A percentile compares a stretch with the other conserved stretches of the same genome.
Conservation (phyloP, 2,797 vertebrate species). For the Macrochelys suwanniensis region DNA sequence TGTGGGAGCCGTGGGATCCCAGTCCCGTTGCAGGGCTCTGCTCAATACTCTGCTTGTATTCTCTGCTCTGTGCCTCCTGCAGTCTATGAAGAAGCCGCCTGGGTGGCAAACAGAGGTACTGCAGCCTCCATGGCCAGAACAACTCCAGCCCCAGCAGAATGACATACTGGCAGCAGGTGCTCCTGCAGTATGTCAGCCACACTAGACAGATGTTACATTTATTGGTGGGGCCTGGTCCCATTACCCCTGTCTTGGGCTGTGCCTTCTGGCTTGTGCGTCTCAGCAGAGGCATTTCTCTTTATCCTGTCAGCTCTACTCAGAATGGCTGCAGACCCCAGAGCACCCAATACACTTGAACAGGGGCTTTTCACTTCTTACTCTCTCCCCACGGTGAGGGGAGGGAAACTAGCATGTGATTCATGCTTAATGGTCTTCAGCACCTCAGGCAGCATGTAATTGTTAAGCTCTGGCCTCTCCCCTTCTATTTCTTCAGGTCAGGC, state of each 20-base stretch:
- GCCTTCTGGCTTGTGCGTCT: not conserved
- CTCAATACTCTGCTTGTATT: not conserved
- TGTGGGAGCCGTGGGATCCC: too few relatives aligned
- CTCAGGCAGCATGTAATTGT: not conserved
- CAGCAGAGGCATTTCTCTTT: not conserved
- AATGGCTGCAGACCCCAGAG: not conserved
- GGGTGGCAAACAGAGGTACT: not conserved
- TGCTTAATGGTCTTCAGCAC: not conserved
- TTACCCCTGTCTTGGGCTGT: not conserved
- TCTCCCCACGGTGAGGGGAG: not conserved
- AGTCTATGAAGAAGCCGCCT: not conserved
- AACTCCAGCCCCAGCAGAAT: not conserved
- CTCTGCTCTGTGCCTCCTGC: not conserved
- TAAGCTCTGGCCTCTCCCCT: not conserved
- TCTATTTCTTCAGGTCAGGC: not conserved
- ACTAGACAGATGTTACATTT: not conserved
- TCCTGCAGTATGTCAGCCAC: not conserved
- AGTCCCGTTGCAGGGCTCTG: not conserved
- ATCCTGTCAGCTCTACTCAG: not conserved
- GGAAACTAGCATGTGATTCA: not conserved
- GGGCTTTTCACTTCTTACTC: not conserved
- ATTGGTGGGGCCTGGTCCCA: not conserved
- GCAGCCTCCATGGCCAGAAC: not conserved
- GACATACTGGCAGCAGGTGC: not conserved
- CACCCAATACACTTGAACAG: not conserved